These are phyloP conservation scores for Equus przewalskii DNA, from an alignment of 2,113 vertebrate genomes.

Conservation along the genomic window DNA sequence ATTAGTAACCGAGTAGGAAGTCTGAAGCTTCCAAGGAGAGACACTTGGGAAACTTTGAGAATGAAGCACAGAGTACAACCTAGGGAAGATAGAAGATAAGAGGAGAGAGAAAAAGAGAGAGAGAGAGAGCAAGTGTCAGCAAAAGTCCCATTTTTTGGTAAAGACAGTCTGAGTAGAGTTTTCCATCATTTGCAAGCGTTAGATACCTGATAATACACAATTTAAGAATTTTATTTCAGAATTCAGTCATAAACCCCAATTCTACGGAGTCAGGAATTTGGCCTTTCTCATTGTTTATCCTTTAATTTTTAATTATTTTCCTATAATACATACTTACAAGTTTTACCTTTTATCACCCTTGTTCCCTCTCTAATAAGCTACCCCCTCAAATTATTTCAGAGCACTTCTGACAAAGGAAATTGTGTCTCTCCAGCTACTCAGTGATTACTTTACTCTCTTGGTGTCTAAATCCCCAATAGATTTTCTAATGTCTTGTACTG, in stretches of 20 bases:
- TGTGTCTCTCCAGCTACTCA: not conserved
- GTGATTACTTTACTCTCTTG: not conserved
- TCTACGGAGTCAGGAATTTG: not conserved
- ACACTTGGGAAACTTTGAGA: not conserved
- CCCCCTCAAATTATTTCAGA: not conserved
- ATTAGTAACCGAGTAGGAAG: not conserved
- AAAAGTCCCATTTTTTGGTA: not conserved
- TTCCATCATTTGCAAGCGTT: not conserved
- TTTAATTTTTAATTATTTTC: constrained; percentile 2
- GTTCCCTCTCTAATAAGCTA: not conserved
- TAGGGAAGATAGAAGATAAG: too few relatives aligned
- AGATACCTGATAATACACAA: not conserved
- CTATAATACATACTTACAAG: not conserved
- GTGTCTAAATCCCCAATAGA: not conserved
- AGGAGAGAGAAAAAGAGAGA: not conserved
- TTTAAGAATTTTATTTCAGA: not conserved
- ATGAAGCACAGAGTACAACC: not conserved
- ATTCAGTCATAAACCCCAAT: not conserved
- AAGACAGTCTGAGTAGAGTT: not conserved
- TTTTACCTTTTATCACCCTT: not conserved
- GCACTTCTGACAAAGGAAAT: not conserved
- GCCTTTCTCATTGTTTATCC: not conserved
- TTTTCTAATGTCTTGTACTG: not conserved
- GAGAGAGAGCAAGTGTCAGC: too few relatives aligned
- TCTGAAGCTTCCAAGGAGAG: not conserved